These are phyloP conservation scores for Anolis carolinensis DNA, from an alignment of 2,113 vertebrate genomes.

Conservation along the genomic window DNA sequence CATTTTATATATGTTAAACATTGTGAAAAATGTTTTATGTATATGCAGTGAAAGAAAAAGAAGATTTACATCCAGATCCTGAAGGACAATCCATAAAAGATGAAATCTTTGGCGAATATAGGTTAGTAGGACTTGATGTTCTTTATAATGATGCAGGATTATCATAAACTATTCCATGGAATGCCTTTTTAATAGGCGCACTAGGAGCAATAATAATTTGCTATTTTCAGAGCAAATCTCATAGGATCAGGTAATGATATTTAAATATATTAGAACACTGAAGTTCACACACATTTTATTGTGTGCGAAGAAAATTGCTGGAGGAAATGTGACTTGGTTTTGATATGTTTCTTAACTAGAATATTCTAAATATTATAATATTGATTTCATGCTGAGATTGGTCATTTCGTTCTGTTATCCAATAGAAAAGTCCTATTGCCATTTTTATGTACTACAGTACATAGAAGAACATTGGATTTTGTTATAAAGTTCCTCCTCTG, in stretches of 20 bases:
- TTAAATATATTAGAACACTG: slow-evolving; percentile 45
- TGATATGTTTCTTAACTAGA: slow-evolving; percentile 1
- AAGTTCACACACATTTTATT: slow-evolving; percentile 59
- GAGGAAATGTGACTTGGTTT: slow-evolving; percentile 25
- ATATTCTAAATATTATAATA: slow-evolving; percentile 51
- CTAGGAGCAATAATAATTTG: slow-evolving; percentile 43
- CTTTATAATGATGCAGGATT: slow-evolving; percentile 38
- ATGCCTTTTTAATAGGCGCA: slow-evolving; percentile 48
- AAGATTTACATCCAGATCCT: slow-evolving; percentile 93
- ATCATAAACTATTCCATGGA: slow-evolving; percentile 22
- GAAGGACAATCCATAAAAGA: slow-evolving; percentile 95
- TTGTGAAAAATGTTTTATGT: slow-evolving; percentile 59
- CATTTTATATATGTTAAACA: slow-evolving; percentile 13
- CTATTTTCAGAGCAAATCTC: slow-evolving; percentile 73
- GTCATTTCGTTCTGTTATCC: background rate
- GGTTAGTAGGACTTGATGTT: slow-evolving; percentile 77
- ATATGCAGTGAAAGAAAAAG: slow-evolving; percentile 93
- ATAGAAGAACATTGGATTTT: background rate
- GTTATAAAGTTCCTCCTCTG: background rate
- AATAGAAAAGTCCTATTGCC: background rate
- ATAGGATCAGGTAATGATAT: slow-evolving; percentile 44
- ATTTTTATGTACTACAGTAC: background rate
- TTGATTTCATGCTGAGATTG: background rate
- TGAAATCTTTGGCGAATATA: slow-evolving; percentile 97
- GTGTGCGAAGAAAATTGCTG: slow-evolving; percentile 62